Conservation (phyloP, 2,888 invertebrate genomes). For the Lasioglossum oenotherae region DNA sequence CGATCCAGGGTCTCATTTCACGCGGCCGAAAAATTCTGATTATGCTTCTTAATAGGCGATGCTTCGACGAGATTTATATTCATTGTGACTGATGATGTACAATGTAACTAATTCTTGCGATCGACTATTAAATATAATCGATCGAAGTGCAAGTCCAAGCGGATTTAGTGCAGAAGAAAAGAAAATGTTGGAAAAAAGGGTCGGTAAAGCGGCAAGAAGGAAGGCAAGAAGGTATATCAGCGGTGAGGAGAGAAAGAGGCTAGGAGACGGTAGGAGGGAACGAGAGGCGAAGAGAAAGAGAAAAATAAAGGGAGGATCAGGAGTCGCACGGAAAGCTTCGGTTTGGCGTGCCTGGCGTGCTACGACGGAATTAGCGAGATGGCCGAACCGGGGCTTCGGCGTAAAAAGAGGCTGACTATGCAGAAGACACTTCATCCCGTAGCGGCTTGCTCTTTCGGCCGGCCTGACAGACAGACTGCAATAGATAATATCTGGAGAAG, state of each 20-base stretch:
- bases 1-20: neutral
- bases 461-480: conserved; percentile 78
- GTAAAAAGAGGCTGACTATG: conserved; percentile 72
- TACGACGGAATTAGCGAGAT: conserved; percentile 73
- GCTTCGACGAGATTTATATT: neutral
- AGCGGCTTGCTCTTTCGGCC: conserved; percentile 66
- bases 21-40: neutral
- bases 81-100: neutral
- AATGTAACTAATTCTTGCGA: neutral
- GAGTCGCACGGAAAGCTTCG: conserved; percentile 71
- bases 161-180: neutral
- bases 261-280: neutral
- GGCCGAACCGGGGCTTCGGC: conserved; percentile 60
- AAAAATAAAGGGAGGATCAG: conserved; percentile 61
- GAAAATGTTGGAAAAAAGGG: conserved; percentile 18
- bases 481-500: conserved; percentile 80
- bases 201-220: neutral
- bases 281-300: conserved; percentile 22
- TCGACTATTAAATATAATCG: neutral
- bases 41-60: neutral
- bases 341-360: conserved; percentile 71
- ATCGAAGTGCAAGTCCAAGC: neutral
- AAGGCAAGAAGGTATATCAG: neutral
- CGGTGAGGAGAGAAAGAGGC: neutral
- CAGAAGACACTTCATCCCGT: conserved; percentile 72